Percentiles rank a stretch among this genome's conserved stretches.
Conservation (phyloP, 2,797 vertebrate species). For the Octomys mimax region DNA sequence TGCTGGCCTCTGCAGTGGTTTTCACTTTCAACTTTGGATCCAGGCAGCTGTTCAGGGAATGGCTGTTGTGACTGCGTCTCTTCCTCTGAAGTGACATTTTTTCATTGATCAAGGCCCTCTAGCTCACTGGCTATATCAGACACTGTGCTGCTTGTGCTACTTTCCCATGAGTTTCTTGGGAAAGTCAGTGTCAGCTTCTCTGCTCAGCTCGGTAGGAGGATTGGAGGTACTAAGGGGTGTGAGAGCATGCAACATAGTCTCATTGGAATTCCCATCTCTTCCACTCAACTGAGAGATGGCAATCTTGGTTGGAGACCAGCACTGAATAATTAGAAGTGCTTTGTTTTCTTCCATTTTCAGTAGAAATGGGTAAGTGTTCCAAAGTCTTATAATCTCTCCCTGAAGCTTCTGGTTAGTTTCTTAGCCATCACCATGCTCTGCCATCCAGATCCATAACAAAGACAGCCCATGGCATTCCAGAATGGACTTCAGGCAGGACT, state of each 20-base stretch:
- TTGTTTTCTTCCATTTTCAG: constrained; percentile 99
- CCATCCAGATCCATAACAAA: constrained; percentile 99
- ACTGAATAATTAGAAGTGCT: constrained; percentile 96
- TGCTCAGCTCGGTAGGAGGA: constrained; percentile 90
- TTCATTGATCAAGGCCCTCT: constrained; percentile 90
- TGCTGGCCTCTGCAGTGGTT: constrained; percentile 71
- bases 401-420: constrained; percentile 97
- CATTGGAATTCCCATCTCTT: constrained; percentile 98
- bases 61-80: constrained; percentile 83
- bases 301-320: constrained; percentile 96
- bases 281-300: constrained; percentile 93
- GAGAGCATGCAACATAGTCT: constrained; percentile 97
- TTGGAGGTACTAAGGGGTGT: constrained; percentile 98
- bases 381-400: constrained; percentile 97
- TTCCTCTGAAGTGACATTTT: constrained; percentile 85
- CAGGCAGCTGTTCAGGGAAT: constrained; percentile 76
- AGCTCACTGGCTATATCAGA: constrained; percentile 97
- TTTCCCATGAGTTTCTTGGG: constrained; percentile 97
- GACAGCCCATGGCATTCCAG: constrained; percentile 98
- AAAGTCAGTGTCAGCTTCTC: constrained; percentile 93
- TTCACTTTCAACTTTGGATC: constrained; percentile 70
- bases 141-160: constrained; percentile 98
- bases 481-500: constrained; percentile 97
- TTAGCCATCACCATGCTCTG: constrained; percentile 96
- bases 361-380: constrained; percentile 97